Evolutionary conservation across 2,113 vertebrate species (phyloP).

Genomic region (Monopterus albus): DNA sequence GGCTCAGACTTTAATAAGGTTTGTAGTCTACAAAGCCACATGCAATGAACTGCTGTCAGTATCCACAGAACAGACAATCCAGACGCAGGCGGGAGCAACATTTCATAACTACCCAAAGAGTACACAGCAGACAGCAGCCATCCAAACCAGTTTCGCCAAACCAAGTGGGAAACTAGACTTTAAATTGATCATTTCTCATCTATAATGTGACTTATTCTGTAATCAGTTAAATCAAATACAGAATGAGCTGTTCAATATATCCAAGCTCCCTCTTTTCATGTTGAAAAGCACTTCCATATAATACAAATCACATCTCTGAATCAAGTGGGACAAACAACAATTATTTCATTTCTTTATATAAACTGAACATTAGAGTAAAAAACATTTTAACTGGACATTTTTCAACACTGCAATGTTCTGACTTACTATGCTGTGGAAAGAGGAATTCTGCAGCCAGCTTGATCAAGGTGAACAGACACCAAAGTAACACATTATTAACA

Average conservation of each 20-base stretch:
- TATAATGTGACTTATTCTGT: not conserved
- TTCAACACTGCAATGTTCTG: constrained; percentile 3
- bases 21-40: constrained; percentile 56
- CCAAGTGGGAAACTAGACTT: not conserved
- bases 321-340: not conserved
- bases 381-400: constrained; percentile 12
- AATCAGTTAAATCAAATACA: not conserved
- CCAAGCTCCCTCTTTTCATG: too few relatives aligned
- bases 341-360: not conserved
- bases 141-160: not conserved
- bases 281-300: not conserved
- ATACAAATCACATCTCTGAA: not conserved
- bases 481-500: too few relatives aligned
- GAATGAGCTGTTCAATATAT: not conserved
- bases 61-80: constrained; percentile 5
- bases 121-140: constrained; percentile 2
- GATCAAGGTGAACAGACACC: not conserved
- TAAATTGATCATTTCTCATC: not conserved
- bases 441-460: not conserved
- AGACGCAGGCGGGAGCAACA: constrained; percentile 23
- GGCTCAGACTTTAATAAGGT: constrained; percentile 55
- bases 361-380: not conserved
- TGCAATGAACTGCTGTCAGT: constrained; percentile 37
- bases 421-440: constrained; percentile 4
- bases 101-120: constrained; percentile 5